Evolutionary conservation across 2,888 invertebrate genomes (phyloP).

Genomic region (Parnassius smintheus): DNA sequence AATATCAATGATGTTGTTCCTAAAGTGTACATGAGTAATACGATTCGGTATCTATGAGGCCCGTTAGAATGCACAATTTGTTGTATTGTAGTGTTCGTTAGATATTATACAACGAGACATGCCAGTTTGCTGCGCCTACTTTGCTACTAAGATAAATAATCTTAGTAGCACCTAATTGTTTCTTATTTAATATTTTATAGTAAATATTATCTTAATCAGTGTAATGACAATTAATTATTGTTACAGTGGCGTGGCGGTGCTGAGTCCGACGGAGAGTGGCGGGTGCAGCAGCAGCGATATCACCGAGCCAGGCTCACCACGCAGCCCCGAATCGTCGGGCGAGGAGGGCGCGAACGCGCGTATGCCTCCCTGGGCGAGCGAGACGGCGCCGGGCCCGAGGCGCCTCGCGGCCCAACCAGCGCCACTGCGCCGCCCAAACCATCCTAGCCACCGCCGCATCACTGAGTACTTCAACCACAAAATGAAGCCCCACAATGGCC

Average conservation of each 20-base stretch:
- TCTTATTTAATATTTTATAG: no score
- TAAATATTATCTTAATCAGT: no score
- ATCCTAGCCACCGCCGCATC: slow-evolving; percentile 87
- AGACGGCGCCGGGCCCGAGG: slow-evolving; percentile 72
- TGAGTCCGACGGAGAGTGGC: slow-evolving; percentile 88
- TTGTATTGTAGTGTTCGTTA: not conserved
- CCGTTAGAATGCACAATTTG: not conserved
- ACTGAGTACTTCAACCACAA: slow-evolving; percentile 92
- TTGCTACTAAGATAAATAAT: no score
- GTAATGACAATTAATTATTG: slow-evolving; percentile 1
- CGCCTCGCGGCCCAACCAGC: slow-evolving; percentile 66
- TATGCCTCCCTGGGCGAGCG: slow-evolving; percentile 77
- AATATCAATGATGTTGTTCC: not conserved
- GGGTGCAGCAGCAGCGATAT: slow-evolving; percentile 88
- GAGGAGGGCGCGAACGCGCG: slow-evolving; percentile 75
- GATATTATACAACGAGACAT: not conserved
- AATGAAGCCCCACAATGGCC: slow-evolving; percentile 85
- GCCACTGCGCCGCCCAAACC: slow-evolving; percentile 56
- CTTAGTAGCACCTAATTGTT: no score
- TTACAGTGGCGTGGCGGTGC: slow-evolving; percentile 91
- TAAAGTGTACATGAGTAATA: not conserved
- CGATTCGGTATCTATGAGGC: not conserved
- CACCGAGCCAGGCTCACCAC: slow-evolving; percentile 92
- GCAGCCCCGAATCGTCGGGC: slow-evolving; percentile 84
- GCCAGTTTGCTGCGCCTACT: no score